Conservation (phyloP, 2,888 invertebrate genomes). For the Thecocarcelia acutangulata region DNA sequence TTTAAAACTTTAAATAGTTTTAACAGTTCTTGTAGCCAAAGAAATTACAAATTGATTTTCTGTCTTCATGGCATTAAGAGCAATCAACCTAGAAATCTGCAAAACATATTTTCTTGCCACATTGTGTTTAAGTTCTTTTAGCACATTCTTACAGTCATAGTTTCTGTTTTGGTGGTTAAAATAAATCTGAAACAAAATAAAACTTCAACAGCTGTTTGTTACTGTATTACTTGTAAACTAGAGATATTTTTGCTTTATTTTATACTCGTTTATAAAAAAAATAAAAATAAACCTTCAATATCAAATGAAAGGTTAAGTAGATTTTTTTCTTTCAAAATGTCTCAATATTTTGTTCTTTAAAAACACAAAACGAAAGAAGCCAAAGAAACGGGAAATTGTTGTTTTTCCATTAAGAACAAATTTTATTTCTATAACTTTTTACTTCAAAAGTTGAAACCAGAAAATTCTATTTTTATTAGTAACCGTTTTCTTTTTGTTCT, state of each 20-base stretch:
- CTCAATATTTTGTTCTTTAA: background rate
- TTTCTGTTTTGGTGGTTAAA: conserved; percentile 34
- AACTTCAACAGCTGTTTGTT: conserved; percentile 26
- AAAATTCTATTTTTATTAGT: conserved; percentile 3
- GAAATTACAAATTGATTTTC: conserved; percentile 44
- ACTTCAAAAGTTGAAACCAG: background rate
- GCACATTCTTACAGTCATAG: conserved; percentile 24
- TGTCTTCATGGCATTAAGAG: conserved; percentile 42
- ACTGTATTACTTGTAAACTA: conserved; percentile 23
- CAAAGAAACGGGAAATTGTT: conserved; percentile 30
- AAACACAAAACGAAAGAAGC: background rate
- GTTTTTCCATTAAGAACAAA: conserved; percentile 1
- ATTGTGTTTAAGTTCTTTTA: conserved; percentile 30
- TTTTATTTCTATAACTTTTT: background rate
- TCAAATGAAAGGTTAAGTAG: conserved; percentile 1
- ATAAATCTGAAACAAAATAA: conserved; percentile 40
- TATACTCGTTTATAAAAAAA: background rate
- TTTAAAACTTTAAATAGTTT: conserved; percentile 1
- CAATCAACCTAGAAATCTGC: conserved; percentile 37
- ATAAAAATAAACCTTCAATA: conserved; percentile 5
- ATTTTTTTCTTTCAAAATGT: conserved; percentile 1
- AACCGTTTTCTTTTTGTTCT: conserved; percentile 1
- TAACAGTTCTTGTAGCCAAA: background rate
- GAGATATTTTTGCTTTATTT: background rate
- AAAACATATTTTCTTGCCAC: conserved; percentile 32